Base-by-base conservation (phyloP, 2,888 invertebrate species). In the Stramonita haemastoma region DNA sequence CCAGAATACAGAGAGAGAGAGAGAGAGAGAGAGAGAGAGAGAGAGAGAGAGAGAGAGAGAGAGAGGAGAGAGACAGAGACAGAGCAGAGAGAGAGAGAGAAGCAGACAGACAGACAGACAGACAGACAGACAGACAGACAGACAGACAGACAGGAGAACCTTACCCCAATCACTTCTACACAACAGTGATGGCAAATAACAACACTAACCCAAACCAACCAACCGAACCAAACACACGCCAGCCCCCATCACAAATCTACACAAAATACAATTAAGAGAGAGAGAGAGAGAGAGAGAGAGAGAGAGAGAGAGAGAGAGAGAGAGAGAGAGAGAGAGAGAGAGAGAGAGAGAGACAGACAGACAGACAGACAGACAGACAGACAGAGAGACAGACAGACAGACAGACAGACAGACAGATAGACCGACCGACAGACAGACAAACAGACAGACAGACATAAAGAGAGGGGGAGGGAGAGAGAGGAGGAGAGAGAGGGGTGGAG, bases 311-410 rank as follows among this genome's bases (percentile, higher is more conserved):
- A 46, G 46, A 46, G 46, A 46, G 46, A 46, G 46, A 46, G 46
- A 46, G 46, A n/a, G n/a, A n/a, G 29, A 17, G 29, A 79, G 32
- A 79, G 79, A 79, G 79, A 79, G 79, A 79, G 79, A 79, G n/a
- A 79, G 79, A 79, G 11, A 79, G 79, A 79, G 5, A 79, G 79
- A 79, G n/a, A 79, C 26, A 79, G n/a, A 79, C 19, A 66, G 19
- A 66, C 17, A 66, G 66, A 66, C 19, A 60, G 19, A 66, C 66
- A 66, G 66, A 66, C 2, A 79, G n/a, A 79, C 15, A 66, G 13
- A 26, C 17, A 66, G 2, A 15, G 13, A 26, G 6, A 26, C 2
- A 17, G 13, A 66, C 66, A 66, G 46, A 46, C 4, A n/a, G n/a
- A n/a, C 2, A 17, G 29, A 79, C 5, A 79, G 79, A 79, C 11